Evolutionary conservation across 2,888 invertebrate genomes (phyloP), one percentile per base, ranked within the genome.

Genomic region (Spilarctia lutea): DNA sequence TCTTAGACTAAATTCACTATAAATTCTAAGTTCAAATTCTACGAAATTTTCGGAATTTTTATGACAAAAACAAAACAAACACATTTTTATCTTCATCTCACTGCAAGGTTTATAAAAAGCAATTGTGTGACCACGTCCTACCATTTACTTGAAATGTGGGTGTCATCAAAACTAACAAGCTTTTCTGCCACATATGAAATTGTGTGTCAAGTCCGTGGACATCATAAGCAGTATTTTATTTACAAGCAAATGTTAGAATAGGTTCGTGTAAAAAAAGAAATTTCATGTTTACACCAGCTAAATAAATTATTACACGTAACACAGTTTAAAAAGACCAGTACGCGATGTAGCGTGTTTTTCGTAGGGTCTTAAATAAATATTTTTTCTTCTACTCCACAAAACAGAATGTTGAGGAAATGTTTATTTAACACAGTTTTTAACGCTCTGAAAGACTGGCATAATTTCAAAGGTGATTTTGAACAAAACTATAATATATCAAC

Each of bases 131-230:
- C 16, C 30, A 63, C 27, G 4, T 27, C 20, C 30, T 48, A 27
- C 1, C 16, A 18, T 68, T 48, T 24, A 1, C 65, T 24, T 35
- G 39, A 66, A 35, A 39, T 35, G 24, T n/a, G n/a, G 33, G n/a
- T 66, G 65, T 66, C 65, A 66, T 66, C 65, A 35, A 66, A 66
- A 63, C 39, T 39, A 35, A 66, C 39, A 33, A 39, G 24, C 60
- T 65, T 35, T 65, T 66, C 27, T 20, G 10, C 39, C n/a, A 35
- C 35, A 39, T 39, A 39, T n/a, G 65, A 24, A 66, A 66, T 66
- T 45, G 30, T 20, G n/a, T 68, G 68, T 68, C 45, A 68, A 7
- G 39, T 30, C 68, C 45, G n/a, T 33, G 8, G 16, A 30, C 33
- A 27, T 67, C 10, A 45, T 68, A 27, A 27, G 30, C 8, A 18